These are phyloP conservation scores for Orchestia grillus DNA, from an alignment of 1,140 invertebrate genomes.

Conservation along the genomic window DNA sequence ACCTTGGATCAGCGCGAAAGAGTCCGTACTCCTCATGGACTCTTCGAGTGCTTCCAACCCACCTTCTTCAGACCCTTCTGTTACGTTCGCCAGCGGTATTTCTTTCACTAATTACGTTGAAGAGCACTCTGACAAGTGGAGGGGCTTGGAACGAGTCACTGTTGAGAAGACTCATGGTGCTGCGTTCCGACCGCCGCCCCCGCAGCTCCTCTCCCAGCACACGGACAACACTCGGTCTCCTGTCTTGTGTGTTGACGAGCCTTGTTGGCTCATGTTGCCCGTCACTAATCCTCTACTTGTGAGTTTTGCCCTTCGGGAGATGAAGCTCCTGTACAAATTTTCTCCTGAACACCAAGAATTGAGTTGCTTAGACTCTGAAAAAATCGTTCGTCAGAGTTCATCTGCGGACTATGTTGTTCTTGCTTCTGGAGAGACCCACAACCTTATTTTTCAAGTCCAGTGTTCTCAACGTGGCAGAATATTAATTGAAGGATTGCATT, in stretches of 20 bases:
- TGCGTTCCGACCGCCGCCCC: conserved; percentile 61
- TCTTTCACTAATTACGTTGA: conserved; percentile 57
- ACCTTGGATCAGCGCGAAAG: conserved; percentile 78
- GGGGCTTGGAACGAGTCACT: conserved; percentile 57
- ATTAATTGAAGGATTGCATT: conserved; percentile 69
- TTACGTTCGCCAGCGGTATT: conserved; percentile 71
- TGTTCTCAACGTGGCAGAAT: conserved; percentile 66
- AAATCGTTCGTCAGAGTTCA: conserved; percentile 58
- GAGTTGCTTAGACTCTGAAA: conserved; percentile 68
- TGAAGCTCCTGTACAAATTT: conserved; percentile 86
- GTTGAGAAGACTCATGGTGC: conserved; percentile 16
- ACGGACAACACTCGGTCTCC: conserved; percentile 63
- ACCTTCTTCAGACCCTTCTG: conserved; percentile 71
- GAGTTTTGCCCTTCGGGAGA: conserved; percentile 79
- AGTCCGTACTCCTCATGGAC: conserved; percentile 78
- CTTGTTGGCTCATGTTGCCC: conserved; percentile 82
- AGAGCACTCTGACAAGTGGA: conserved; percentile 63
- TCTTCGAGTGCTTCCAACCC: conserved; percentile 70
- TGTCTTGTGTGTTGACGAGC: conserved; percentile 76
- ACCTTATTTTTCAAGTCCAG: conserved; percentile 58
- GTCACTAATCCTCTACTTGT: conserved; percentile 87
- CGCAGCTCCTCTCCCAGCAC: conserved; percentile 61
- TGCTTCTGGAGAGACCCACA: conserved; percentile 62
- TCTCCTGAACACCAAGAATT: conserved; percentile 72
- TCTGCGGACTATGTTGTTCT: conserved; percentile 59